Percentiles rank a stretch among this genome's conserved stretches.
These are phyloP conservation scores for Magallana angulata DNA, from an alignment of 1,140 invertebrate genomes.

Conservation along the genomic window DNA sequence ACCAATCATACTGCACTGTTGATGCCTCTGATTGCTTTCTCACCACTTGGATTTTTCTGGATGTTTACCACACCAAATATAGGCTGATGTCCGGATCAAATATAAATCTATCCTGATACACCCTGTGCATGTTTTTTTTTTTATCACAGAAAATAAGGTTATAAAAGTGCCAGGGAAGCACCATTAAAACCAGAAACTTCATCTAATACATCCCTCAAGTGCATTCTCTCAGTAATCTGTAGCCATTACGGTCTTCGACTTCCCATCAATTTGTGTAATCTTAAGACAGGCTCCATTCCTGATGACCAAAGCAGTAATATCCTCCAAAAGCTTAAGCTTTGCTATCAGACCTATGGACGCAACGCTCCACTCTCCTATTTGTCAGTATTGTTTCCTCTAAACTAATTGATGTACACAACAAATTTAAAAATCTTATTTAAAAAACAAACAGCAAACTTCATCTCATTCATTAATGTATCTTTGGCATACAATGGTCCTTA, in stretches of 20 bases:
- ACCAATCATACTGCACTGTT: neutral
- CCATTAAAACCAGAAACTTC: slow-evolving; percentile 1
- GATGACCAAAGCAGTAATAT: slow-evolving; percentile 25
- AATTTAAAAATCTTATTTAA: too few relatives aligned
- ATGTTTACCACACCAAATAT: slow-evolving; percentile 26
- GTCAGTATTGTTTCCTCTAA: neutral
- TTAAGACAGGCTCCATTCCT: neutral
- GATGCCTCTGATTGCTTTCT: neutral
- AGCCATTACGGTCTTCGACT: slow-evolving; percentile 12
- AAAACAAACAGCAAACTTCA: too few relatives aligned
- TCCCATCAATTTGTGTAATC: slow-evolving; percentile 28
- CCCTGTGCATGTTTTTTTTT: slow-evolving; percentile 1
- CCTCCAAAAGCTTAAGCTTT: neutral
- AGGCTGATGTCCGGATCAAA: neutral
- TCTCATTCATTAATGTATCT: too few relatives aligned
- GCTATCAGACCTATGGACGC: neutral
- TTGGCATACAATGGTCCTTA: too few relatives aligned
- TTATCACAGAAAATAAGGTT: slow-evolving; percentile 29
- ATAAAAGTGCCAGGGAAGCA: slow-evolving; percentile 31
- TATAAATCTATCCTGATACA: neutral
- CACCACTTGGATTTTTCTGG: too few relatives aligned
- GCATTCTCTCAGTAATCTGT: slow-evolving; percentile 19
- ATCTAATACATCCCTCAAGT: slow-evolving; percentile 35
- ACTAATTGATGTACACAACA: too few relatives aligned
- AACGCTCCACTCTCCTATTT: neutral